phyloP scores from a whole-genome alignment of 2,888 invertebrate genomes.

The Papilio gigon region DNA sequence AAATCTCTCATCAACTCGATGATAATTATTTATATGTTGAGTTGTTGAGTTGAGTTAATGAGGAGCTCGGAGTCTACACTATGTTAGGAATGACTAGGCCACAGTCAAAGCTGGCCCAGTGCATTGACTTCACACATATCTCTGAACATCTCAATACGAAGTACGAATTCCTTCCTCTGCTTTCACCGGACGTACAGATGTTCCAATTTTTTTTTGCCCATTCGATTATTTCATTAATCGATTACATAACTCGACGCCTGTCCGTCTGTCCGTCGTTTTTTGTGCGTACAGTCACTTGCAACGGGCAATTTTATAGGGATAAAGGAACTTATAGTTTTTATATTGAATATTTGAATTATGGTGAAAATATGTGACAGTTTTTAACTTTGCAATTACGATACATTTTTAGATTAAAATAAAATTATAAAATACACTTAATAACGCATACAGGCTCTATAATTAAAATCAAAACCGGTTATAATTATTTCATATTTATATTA shows the following conservation, averaged over 20 bases:
- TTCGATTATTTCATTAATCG: conserved; percentile 50
- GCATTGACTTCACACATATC: too few species aligned
- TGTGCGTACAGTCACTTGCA: conserved; percentile 13
- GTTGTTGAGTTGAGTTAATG: too few species aligned
- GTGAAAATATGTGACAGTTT: background rate
- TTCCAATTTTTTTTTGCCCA: conserved; percentile 51
- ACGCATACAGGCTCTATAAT: too few species aligned
- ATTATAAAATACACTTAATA: background rate
- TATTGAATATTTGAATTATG: conserved; percentile 5
- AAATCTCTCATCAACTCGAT: too few species aligned
- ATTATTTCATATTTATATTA: too few species aligned
- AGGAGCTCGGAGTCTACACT: too few species aligned
- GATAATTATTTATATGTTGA: too few species aligned
- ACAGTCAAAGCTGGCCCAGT: too few species aligned
- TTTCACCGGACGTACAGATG: conserved; percentile 56
- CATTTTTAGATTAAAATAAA: background rate
- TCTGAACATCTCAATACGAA: background rate
- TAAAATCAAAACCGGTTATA: too few species aligned
- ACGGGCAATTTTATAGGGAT: background rate
- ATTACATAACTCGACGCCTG: conserved; percentile 44
- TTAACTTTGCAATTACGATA: background rate
- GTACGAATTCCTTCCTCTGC: conserved; percentile 42
- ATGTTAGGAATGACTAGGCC: too few species aligned
- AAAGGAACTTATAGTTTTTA: conserved; percentile 21
- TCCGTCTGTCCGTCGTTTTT: conserved; percentile 15